A percentile compares a stretch with the other conserved stretches of the same genome.
Conservation (phyloP, 2,797 vertebrate genomes). For the Anomalospiza imberbis region DNA sequence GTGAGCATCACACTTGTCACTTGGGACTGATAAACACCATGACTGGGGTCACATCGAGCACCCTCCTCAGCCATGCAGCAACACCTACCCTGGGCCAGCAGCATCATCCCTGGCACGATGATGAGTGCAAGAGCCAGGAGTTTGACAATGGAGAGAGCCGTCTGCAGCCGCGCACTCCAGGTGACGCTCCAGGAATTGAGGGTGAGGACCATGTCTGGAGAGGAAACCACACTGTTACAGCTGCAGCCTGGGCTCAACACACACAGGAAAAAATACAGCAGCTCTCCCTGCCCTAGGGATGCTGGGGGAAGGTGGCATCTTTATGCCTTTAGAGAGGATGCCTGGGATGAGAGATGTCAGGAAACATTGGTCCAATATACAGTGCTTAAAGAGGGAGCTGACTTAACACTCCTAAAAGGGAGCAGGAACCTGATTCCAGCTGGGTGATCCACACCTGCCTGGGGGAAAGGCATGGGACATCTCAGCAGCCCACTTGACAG, state of each 20-base stretch:
- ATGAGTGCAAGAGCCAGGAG: conserved; percentile 61
- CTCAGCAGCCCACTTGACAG: background rate
- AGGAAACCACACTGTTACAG: background rate
- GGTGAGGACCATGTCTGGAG: conserved; percentile 56
- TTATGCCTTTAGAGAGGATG: background rate
- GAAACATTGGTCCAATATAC: background rate
- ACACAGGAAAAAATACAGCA: background rate
- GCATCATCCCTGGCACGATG: conserved; percentile 68
- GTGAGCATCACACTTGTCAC: background rate
- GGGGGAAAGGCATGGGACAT: background rate
- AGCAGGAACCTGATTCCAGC: background rate
- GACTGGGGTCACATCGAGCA: accelerated
- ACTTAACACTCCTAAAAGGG: background rate
- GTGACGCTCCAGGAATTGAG: conserved; percentile 70
- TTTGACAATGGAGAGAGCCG: conserved; percentile 37
- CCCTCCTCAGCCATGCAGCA: background rate
- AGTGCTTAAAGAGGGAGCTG: background rate
- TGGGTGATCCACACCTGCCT: background rate
- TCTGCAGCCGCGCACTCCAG: conserved; percentile 69
- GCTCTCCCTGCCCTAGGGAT: background rate
- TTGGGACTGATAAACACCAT: accelerated
- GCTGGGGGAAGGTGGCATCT: background rate
- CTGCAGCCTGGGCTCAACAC: background rate
- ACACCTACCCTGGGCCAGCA: conserved; percentile 65
- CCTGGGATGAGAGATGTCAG: background rate